A percentile compares a stretch with the other conserved stretches of the same genome.
Conservation (phyloP, 2,797 vertebrate genomes). For the Lithobates pipiens region DNA sequence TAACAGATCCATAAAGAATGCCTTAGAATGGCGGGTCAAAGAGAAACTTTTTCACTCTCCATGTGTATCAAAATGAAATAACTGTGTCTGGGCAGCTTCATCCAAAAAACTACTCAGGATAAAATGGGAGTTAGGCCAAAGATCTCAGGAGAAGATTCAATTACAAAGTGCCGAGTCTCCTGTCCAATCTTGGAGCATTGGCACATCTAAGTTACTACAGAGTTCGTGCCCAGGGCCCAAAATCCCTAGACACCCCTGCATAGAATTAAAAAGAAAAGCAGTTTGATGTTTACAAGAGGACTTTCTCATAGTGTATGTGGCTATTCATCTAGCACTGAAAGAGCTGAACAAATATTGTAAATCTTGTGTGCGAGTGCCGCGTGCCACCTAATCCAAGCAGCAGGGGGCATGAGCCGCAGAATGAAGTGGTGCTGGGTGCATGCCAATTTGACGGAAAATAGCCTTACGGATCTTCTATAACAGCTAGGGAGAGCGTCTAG, state of each 20-base stretch:
- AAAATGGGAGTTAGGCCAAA: too few relatives aligned
- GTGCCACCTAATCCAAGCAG: constrained; percentile 13
- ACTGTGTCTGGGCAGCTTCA: too few relatives aligned
- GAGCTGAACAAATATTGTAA: constrained; percentile 5
- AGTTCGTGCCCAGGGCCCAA: too few relatives aligned
- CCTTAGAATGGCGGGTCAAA: too few relatives aligned
- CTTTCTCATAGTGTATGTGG: background rate
- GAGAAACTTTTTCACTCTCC: too few relatives aligned
- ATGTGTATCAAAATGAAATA: too few relatives aligned
- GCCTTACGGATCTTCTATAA: background rate
- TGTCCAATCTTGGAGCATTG: too few relatives aligned
- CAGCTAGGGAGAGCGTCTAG: background rate
- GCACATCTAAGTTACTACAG: too few relatives aligned
- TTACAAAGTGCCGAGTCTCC: too few relatives aligned
- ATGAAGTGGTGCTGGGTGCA: constrained; percentile 28
- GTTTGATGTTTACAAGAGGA: background rate
- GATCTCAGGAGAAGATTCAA: too few relatives aligned
- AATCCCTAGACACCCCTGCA: background rate
- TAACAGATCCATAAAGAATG: too few relatives aligned
- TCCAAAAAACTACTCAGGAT: too few relatives aligned
- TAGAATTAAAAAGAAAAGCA: background rate
- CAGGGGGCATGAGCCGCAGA: constrained; percentile 4
- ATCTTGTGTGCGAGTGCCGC: background rate
- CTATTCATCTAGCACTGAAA: background rate
- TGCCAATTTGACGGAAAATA: constrained; percentile 15